Conservation (phyloP, 2,797 vertebrate genomes). For the Eidolon dupreanum region DNA sequence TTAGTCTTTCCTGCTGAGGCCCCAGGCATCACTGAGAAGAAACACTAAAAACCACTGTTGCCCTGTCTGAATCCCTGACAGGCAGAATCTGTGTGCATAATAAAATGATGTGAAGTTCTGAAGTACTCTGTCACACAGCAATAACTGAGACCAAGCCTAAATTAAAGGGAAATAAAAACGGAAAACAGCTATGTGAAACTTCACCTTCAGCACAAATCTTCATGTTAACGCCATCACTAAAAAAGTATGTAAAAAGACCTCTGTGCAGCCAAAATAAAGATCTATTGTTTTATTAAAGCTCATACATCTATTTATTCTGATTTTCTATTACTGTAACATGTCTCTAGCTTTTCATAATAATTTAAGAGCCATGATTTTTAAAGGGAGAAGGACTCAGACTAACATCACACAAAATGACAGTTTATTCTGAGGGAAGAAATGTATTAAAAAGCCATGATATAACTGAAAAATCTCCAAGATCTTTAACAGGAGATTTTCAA, state of each 20-base stretch:
- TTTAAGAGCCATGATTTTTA: not conserved
- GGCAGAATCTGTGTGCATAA: not conserved
- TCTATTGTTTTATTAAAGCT: not conserved
- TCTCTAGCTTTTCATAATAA: not conserved
- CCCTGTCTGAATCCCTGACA: not conserved
- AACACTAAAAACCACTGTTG: not conserved
- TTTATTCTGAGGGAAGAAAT: not conserved
- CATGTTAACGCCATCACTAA: not conserved
- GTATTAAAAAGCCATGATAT: not conserved
- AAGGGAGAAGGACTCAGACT: not conserved
- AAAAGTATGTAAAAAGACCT: not conserved
- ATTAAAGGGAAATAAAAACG: not conserved
- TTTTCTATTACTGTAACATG: not conserved
- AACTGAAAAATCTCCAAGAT: conserved; percentile 13
- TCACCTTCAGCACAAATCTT: not conserved
- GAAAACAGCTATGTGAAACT: not conserved
- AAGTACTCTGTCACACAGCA: not conserved
- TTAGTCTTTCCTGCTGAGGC: not conserved
- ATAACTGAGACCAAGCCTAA: not conserved
- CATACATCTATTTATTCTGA: not conserved
- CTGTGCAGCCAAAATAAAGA: not conserved
- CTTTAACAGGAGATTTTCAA: not conserved
- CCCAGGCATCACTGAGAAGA: not conserved
- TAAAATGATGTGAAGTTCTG: not conserved
- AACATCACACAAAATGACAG: not conserved